A percentile compares a stretch with the other conserved stretches of the same genome.
phyloP scores from a whole-genome alignment of 2,797 vertebrate genomes.

The Macrochelys suwanniensis region DNA sequence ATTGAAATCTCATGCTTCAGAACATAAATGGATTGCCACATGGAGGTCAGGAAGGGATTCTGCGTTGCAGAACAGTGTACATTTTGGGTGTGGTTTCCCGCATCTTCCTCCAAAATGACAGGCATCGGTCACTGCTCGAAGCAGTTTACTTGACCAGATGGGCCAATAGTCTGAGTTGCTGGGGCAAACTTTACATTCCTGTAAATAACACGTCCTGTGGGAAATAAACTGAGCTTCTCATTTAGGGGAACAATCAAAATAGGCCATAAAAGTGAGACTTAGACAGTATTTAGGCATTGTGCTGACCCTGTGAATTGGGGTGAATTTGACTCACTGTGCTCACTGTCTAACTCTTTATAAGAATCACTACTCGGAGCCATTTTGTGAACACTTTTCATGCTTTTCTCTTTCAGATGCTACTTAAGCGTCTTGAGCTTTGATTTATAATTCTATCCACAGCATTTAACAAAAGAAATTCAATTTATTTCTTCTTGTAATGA shows the following conservation, averaged over 20 bases:
- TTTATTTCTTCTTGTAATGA: constrained; percentile 53
- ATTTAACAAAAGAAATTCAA: constrained; percentile 61
- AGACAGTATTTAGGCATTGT: background rate
- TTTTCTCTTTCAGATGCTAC: background rate
- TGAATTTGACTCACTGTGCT: background rate
- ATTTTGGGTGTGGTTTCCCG: background rate
- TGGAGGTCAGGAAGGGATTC: background rate
- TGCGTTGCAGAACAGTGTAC: background rate
- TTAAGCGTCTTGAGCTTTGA: background rate
- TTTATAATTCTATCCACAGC: constrained; percentile 54
- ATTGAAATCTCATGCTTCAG: rapidly evolving
- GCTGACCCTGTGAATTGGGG: background rate
- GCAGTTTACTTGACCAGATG: background rate
- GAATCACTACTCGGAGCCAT: background rate
- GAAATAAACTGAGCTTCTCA: background rate
- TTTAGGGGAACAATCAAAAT: constrained; percentile 2
- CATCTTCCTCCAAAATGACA: background rate
- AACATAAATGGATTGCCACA: background rate
- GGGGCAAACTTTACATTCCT: background rate
- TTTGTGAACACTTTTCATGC: background rate
- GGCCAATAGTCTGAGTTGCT: rapidly evolving
- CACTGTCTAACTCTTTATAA: background rate
- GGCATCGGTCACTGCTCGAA: background rate
- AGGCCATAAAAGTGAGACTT: background rate
- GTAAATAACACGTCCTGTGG: background rate